phyloP scores from a whole-genome alignment of 53 echinoderm and acorn worm genomes.

The Echinometra lucunter region DNA sequence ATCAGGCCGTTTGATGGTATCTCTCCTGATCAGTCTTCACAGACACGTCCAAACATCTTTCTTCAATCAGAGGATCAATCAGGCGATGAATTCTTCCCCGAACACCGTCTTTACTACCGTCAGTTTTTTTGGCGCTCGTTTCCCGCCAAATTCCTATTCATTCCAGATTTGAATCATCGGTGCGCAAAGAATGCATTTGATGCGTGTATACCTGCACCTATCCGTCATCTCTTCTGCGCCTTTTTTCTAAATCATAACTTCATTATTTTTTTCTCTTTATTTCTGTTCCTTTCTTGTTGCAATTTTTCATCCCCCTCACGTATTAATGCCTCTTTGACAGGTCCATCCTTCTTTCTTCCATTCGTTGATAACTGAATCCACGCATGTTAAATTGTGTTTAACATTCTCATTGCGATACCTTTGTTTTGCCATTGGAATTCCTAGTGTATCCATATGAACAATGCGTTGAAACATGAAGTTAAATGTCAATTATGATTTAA shows the following conservation, averaged over 20 bases:
- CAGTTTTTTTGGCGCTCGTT: slow-evolving; percentile 24
- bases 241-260: not conserved
- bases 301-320: too few relatives aligned
- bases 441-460: too few relatives aligned
- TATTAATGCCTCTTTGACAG: too few relatives aligned
- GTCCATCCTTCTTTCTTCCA: not conserved
- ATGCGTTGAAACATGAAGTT: too few relatives aligned
- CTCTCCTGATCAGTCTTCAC: slow-evolving; percentile 37
- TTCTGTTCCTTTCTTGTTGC: not conserved
- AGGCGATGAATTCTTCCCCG: slow-evolving; percentile 55
- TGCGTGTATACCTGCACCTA: slow-evolving; percentile 38
- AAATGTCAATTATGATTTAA: too few relatives aligned
- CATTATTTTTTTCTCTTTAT: not conserved
- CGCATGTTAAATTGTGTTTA: too few relatives aligned
- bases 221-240: not conserved
- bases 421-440: too few relatives aligned
- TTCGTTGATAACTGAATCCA: too few relatives aligned
- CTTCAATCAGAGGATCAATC: slow-evolving; percentile 29
- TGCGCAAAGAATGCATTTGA: slow-evolving; percentile 27
- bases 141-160: slow-evolving; percentile 39
- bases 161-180: slow-evolving; percentile 44
- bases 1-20: slow-evolving; percentile 47
- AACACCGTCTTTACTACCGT: slow-evolving; percentile 52
- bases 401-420: too few relatives aligned
- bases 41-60: slow-evolving; percentile 51